Evolutionary conservation across 1,140 invertebrate genomes (phyloP).

Genomic region (Drosophila nasuta): DNA sequence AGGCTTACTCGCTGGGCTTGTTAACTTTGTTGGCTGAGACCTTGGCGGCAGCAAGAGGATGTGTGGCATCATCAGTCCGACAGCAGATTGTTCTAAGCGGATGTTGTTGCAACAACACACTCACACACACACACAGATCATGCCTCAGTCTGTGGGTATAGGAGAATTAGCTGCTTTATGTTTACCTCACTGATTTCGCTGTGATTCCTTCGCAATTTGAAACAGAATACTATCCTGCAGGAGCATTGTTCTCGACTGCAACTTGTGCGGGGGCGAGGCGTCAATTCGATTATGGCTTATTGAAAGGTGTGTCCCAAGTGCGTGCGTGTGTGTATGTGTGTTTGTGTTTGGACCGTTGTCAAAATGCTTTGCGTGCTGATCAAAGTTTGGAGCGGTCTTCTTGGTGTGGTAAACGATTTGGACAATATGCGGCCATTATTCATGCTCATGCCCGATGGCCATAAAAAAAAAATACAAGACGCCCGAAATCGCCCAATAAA

Average conservation of each 20-base stretch:
- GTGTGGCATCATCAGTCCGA: slow-evolving; percentile 30
- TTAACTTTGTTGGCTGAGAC: background rate
- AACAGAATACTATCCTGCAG: slow-evolving; percentile 32
- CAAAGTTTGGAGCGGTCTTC: slow-evolving; percentile 31
- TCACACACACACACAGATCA: background rate
- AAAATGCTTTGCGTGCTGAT: slow-evolving; percentile 60
- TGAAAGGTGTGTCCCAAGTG: slow-evolving; percentile 57
- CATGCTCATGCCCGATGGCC: slow-evolving; percentile 49
- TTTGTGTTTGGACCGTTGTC: slow-evolving; percentile 51
- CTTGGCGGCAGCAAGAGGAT: slow-evolving; percentile 61
- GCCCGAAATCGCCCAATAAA: slow-evolving; percentile 50
- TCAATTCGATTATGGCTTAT: slow-evolving; percentile 29
- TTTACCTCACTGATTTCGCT: background rate
- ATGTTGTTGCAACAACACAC: slow-evolving; percentile 34
- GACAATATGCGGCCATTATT: slow-evolving; percentile 74
- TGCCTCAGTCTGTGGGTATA: background rate
- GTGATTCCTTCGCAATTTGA: background rate
- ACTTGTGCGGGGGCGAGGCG: slow-evolving; percentile 14
- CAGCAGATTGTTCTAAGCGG: slow-evolving; percentile 53
- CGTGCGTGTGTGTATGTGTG: slow-evolving; percentile 9
- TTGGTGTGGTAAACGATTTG: slow-evolving; percentile 49
- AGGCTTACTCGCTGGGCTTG: slow-evolving; percentile 35
- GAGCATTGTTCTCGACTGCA: slow-evolving; percentile 12
- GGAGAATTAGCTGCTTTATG: background rate
- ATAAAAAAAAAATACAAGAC: slow-evolving; percentile 33